Conservation (phyloP, 2,797 vertebrate genomes). For the Setipinna tenuifilis region DNA sequence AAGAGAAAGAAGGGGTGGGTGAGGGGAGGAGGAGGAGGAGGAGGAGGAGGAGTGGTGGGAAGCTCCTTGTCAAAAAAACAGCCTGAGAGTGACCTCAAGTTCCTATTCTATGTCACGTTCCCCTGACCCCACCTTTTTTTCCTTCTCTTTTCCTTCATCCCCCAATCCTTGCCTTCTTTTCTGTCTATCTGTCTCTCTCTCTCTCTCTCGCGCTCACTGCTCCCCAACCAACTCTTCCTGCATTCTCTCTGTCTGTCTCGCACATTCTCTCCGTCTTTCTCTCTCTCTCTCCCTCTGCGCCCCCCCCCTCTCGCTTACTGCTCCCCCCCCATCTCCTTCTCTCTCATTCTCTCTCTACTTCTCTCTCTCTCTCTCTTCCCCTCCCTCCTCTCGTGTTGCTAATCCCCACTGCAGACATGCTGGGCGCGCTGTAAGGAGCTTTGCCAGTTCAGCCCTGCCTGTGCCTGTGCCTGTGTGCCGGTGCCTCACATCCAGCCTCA, state of each 20-base stretch:
- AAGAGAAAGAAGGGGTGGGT: not conserved
- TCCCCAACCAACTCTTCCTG: no score
- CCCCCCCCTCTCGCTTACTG: no score
- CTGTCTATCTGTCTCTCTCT: no score
- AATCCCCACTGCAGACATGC: constrained; percentile 80
- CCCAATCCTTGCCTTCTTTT: constrained; percentile 29
- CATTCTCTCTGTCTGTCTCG: no score
- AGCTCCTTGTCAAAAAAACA: not conserved
- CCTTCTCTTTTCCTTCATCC: constrained; percentile 14
- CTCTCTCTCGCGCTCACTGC: no score
- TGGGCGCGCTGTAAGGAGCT: constrained; percentile 80
- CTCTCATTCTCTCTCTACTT: not conserved
- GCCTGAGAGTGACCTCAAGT: not conserved
- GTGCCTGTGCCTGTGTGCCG: no score
- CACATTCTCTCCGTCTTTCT: no score
- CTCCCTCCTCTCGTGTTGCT: constrained; percentile 61
- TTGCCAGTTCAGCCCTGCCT: constrained; percentile 77
- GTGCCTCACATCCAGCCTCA: no score
- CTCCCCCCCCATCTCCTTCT: no score
- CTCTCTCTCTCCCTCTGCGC: no score
- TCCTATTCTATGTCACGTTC: constrained; percentile 31
- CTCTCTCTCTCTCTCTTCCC: constrained; percentile 21
- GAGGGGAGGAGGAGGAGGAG: no score
- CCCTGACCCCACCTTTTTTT: constrained; percentile 33
- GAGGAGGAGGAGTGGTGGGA: no score